Percentiles rank a stretch among this genome's conserved stretches.
phyloP scores from a whole-genome alignment of 2,113 vertebrate species.

The Ifrita kowaldi region DNA sequence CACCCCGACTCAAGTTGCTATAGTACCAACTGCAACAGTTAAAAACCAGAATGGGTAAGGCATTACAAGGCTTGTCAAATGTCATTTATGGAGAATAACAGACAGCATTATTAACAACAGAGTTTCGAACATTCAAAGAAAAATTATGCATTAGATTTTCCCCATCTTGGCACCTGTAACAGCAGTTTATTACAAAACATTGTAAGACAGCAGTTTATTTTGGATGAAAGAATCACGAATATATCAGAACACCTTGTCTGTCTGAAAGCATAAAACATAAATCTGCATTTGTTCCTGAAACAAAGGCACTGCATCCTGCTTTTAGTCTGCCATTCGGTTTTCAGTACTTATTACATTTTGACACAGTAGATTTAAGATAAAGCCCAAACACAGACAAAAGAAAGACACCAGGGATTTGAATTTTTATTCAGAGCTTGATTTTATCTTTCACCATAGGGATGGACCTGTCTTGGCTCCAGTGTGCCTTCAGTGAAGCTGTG shows the following conservation, averaged over 20 bases:
- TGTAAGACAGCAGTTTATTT: background rate
- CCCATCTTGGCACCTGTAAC: background rate
- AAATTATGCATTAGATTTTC: background rate
- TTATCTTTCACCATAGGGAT: background rate
- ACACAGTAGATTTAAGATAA: background rate
- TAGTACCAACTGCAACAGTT: slow-evolving; percentile 88
- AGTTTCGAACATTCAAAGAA: background rate
- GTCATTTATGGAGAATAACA: background rate
- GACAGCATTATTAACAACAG: background rate
- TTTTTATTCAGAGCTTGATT: background rate
- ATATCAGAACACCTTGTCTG: background rate
- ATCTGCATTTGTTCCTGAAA: background rate
- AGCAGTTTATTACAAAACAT: background rate
- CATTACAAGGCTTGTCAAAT: background rate
- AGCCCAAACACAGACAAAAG: background rate
- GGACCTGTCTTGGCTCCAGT: background rate
- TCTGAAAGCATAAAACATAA: background rate
- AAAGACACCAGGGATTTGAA: background rate
- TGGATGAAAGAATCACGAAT: background rate
- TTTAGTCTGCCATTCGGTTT: background rate
- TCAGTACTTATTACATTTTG: background rate
- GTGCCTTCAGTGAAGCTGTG: background rate
- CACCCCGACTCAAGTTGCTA: slow-evolving; percentile 87
- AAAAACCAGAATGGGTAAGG: background rate
- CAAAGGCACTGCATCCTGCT: background rate